Conservation (phyloP, 2,113 vertebrate genomes). For the human region GRCh38 chr3:85822501-85823000, state of each 20-base stretch:
- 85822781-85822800: background rate
- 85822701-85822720: background rate
- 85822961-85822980: background rate
- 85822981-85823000: background rate
- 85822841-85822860: background rate
- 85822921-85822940: background rate
- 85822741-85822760: background rate
- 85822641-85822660: constrained; percentile 41
- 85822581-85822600: no score
- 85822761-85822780: background rate
- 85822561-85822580: no score
- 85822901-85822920: constrained; percentile 1
- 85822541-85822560: no score
- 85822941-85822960: background rate
- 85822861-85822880: background rate
- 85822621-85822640: background rate
- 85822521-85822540: no score
- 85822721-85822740: background rate
- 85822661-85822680: background rate
- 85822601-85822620: no score
- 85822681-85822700: background rate
- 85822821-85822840: background rate
- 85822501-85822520: no score
- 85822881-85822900: background rate
- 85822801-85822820: background rate